Percentiles rank a stretch among this genome's conserved stretches.
phyloP scores from a whole-genome alignment of 2,113 vertebrate genomes.

The Chaenocephalus aceratus region DNA sequence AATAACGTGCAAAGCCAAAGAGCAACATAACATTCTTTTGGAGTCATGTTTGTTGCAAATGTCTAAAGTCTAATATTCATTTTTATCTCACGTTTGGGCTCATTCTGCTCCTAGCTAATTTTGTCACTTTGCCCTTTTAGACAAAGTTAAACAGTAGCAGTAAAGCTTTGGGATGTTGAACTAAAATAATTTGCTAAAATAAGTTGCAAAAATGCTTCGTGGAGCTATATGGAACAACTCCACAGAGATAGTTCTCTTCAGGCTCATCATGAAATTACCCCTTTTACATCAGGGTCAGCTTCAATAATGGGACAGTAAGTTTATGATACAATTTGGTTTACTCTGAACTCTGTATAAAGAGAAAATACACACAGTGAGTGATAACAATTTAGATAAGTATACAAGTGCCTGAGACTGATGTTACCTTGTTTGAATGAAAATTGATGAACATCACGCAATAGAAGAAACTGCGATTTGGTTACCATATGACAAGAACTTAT shows the following conservation, averaged over 20 bases:
- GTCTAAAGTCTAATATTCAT: too few species aligned
- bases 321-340: background rate
- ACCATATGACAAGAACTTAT: constrained; percentile 59
- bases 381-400: constrained; percentile 24
- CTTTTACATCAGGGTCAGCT: background rate
- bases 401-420: constrained; percentile 12
- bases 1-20: background rate
- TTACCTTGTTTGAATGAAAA: constrained; percentile 36
- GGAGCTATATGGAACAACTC: background rate
- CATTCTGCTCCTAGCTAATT: background rate
- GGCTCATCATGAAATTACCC: background rate
- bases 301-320: background rate
- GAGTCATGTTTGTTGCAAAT: too few species aligned
- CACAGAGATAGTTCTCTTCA: background rate
- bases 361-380: constrained; percentile 7
- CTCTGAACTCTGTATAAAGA: background rate
- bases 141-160: background rate
- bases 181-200: background rate
- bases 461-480: constrained; percentile 39
- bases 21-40: too few species aligned
- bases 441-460: constrained; percentile 40
- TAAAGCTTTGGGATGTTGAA: background rate
- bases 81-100: too few species aligned
- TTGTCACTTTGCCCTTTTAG: background rate
- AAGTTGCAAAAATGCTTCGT: background rate